Evolutionary conservation across 64 coral and sea anemone species (phyloP), one percentile per base, ranked within the genome.

Genomic region (Montipora foliosa): DNA sequence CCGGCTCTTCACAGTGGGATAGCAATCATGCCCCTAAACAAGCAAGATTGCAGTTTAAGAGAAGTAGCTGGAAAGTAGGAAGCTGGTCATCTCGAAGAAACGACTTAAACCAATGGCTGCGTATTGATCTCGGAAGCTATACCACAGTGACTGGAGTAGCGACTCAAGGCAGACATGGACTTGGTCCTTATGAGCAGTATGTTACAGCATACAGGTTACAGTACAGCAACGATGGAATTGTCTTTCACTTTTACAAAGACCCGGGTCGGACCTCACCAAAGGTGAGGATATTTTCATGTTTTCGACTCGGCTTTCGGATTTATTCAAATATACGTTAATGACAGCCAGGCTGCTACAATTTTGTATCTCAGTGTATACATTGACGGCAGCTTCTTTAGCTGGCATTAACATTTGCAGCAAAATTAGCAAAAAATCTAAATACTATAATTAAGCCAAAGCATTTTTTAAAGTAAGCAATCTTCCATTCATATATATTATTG

Each of bases 1-100:
- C 24, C 52, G 74, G 73, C 17, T 90, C 88, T 11, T 90, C 74
- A 44, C 3, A 90, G 51, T 79, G 48, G 88, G 44, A 45, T 47
- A 2, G 2, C 12, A 15, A 6, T 16, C 59, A 90, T 49, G 71
- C 49, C 2, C 73, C 88, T 47, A 17, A n/a, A 2, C 49, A 90
- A 25, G 88, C 71, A 58, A 90, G 88, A 37, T 47, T 90, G 4
- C 51, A 90, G 13, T 61, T 25, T 21, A 47, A 78, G 49, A 53
- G 22, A 13, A 15, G 21, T 19, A 1, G n/a, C 2, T 46, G 48
- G 5, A 77, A 12, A 9, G 13, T 44, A 22, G 88, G 88, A 6
- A 69, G 66, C 20, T 69, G 66, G 66, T 8, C 66, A 69, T 69
- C 66, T 16, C 66, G 5, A 16, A 10, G 3, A 69, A 69, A 69